Evolutionary conservation across 1,140 invertebrate genomes (phyloP), one percentile per base, ranked within the genome.

Genomic region (Drosophila sp.): DNA sequence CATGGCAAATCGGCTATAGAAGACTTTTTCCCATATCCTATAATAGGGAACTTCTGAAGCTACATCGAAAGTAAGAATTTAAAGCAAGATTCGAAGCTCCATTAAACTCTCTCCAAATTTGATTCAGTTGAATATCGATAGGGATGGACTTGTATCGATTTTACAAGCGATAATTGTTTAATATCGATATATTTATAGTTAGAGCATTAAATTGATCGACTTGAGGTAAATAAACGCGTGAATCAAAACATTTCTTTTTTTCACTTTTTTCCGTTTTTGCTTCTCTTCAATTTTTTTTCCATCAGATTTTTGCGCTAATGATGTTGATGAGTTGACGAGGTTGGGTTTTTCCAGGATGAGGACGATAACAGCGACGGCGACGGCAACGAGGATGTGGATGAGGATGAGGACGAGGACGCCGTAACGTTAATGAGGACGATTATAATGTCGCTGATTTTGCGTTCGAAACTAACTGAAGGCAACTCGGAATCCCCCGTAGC

Each of bases 391-490:
- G 17, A 17, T 17, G 17, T 17, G 10, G 60, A 44, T 7, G 66
- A 44, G 27, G 62, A 33, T 5, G 64, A 23, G 10, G 60, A 55
- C 10, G 66, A 54, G 27, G 62, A 58, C 64, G 66, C 63, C 70
- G 67, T 64, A 72, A 56, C 77, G 80, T 83, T 89, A 89, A 89
- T 89, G 84, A 89, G 84, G 80, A 89, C 84, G 84, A 89, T 89
- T 89, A 89, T 89, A 89, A 89, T 89, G 84, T 89, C 84, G 80
- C 83, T 87, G 83, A 87, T 87, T 87, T 87, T 78, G 83, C 80
- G 83, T 87, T 80, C 73, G 44, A 84, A 87, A 83, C 83, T 86
- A 83, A 86, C 84, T 50, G 44, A 50, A 80, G 83, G 83, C 83
- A 76, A 81, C 74, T 86, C 44, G 44, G 25, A 27, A 27, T 50